A percentile compares a stretch with the other conserved stretches of the same genome.
Evolutionary conservation across 2,888 invertebrate species (phyloP).

Genomic region (Periphyllus acericola): DNA sequence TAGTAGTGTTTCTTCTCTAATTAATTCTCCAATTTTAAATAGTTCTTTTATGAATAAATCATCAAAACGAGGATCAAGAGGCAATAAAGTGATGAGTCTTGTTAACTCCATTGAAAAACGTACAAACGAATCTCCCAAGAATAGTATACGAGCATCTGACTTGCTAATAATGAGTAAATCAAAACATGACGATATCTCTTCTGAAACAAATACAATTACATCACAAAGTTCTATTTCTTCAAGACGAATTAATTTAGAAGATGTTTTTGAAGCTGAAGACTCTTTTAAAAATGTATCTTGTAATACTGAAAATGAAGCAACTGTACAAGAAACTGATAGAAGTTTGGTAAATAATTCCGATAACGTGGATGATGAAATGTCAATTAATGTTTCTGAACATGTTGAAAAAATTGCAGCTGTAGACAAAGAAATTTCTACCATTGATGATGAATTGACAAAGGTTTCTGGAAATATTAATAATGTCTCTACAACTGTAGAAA

Average conservation of each 20-base stretch:
- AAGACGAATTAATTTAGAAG: constrained; percentile 46
- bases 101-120: constrained; percentile 48
- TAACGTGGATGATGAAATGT: no score
- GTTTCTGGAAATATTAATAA: no score
- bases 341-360: background rate
- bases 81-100: constrained; percentile 55
- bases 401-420: no score
- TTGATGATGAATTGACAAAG: no score
- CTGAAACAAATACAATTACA: background rate
- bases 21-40: constrained; percentile 53
- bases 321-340: background rate
- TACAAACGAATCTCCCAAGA: constrained; percentile 7
- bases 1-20: constrained; percentile 41
- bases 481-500: no score
- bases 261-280: constrained; percentile 50
- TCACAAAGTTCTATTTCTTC: constrained; percentile 27
- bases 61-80: constrained; percentile 53
- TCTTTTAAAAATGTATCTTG: constrained; percentile 33
- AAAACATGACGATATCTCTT: background rate
- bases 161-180: constrained; percentile 27
- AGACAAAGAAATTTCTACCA: background rate
- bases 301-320: background rate
- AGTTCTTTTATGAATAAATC: constrained; percentile 12
- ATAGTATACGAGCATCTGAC: constrained; percentile 47
- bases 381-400: no score